Evolutionary conservation across 2,113 vertebrate genomes (phyloP), one percentile per base, ranked within the genome.

Genomic region (Lethenteron reissneri): DNA sequence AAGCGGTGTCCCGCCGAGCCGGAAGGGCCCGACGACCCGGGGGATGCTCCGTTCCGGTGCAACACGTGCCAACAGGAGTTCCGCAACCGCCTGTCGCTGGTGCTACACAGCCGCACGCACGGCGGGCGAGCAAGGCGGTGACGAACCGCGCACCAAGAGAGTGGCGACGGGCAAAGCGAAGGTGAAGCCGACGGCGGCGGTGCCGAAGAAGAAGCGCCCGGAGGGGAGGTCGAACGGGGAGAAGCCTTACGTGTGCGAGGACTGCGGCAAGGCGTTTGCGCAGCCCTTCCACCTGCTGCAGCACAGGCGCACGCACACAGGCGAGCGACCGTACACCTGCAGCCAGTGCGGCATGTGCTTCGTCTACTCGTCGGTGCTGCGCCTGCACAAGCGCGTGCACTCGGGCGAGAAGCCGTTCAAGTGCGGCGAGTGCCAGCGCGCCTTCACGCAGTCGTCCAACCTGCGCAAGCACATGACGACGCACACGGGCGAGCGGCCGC

Each of bases 401-500:
- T 68, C 64, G 9, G 64, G 64, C 15, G 64, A 68, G 21, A 68
- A 68, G 64, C 64, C 64, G 21, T 68, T 68, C 21, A 9, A 68
- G 15, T 68, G 64, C 64, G 11, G 15, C n/a, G 21, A n/a, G 9
- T 68, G 64, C 21, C 15, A 21, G 11, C 64, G 64, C 21, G 21
- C 64, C n/a, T 68, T 68, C 11, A n/a, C 64, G n/a, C 21, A n/a
- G 64, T 68, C 64, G 21, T 68, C 64, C 64, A 21, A 68, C 64
- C 21, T n/a, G 9, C 64, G 21, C n/a, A 68, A 68, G 64, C 64
- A 68, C 21, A 68, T 68, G 64, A n/a, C 15, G 21, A 68, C 64
- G 64, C 64, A 68, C 64, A 68, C 64, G 64, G 64, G 64, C 15
- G 64, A 68, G 11, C 64, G 64, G 64, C 64, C 64, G 64, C 21